A percentile compares a stretch with the other conserved stretches of the same genome.
phyloP scores from a whole-genome alignment of 2,113 vertebrate genomes.

The Galeopterus variegatus region DNA sequence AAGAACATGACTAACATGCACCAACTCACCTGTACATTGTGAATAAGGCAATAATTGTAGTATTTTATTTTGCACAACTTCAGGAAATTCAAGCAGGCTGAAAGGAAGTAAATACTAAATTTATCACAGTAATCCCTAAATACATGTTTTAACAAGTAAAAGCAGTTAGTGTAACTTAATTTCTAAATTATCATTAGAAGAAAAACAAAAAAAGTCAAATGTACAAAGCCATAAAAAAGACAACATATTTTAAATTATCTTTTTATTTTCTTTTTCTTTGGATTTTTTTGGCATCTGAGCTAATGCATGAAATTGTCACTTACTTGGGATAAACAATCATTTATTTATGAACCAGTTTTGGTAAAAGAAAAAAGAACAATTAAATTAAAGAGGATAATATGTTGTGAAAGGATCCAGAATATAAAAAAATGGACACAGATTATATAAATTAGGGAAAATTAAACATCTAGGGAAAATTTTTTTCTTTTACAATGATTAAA shows the following conservation, averaged over 20 bases:
- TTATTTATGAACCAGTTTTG: slow-evolving; percentile 2
- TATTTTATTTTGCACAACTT: slow-evolving; percentile 99
- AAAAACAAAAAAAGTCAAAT: neutral
- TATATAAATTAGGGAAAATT: slow-evolving; percentile 50
- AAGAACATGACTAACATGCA: slow-evolving; percentile 45
- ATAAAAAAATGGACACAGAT: slow-evolving; percentile 8
- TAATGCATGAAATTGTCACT: neutral
- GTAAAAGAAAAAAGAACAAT: slow-evolving; percentile 4
- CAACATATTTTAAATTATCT: neutral
- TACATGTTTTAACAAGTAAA: slow-evolving; percentile 65
- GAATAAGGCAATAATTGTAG: slow-evolving; percentile 98
- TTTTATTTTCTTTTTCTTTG: slow-evolving; percentile 29
- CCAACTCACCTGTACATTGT: slow-evolving; percentile 97
- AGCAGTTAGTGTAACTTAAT: slow-evolving; percentile 14
- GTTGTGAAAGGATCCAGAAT: neutral
- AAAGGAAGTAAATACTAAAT: slow-evolving; percentile 77
- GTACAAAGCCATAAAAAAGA: slow-evolving; percentile 14
- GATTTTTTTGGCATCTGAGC: neutral
- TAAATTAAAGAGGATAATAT: slow-evolving; percentile 15
- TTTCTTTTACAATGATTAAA: neutral
- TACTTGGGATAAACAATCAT: slow-evolving; percentile 38
- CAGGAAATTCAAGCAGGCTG: slow-evolving; percentile 97
- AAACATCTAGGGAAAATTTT: neutral
- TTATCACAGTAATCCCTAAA: slow-evolving; percentile 63
- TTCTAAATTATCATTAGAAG: slow-evolving; percentile 32